These are phyloP conservation scores for Drosophila burlai DNA, from an alignment of 1,140 invertebrate species.

Conservation along the genomic window DNA sequence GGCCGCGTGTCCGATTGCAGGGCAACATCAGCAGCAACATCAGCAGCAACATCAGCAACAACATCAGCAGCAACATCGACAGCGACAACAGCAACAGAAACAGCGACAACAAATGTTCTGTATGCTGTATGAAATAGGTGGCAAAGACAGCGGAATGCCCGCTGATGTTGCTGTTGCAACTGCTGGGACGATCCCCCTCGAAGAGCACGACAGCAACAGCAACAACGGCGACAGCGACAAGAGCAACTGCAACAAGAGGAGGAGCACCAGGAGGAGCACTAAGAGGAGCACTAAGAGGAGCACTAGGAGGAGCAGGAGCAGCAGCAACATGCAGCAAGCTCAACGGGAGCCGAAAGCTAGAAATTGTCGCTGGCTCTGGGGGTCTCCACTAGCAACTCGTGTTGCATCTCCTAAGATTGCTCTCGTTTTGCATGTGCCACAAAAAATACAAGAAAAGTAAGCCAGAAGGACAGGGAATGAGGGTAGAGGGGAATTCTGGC, in stretches of 20 bases:
- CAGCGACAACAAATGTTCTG: slow-evolving; percentile 66
- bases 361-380: slow-evolving; percentile 24
- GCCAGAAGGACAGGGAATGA: neutral
- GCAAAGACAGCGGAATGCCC: slow-evolving; percentile 74
- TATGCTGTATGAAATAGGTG: slow-evolving; percentile 74
- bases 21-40: slow-evolving; percentile 36
- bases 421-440: slow-evolving; percentile 22
- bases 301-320: neutral
- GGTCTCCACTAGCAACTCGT: slow-evolving; percentile 21
- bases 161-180: slow-evolving; percentile 42
- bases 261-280: neutral
- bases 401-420: slow-evolving; percentile 23
- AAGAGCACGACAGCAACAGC: slow-evolving; percentile 39
- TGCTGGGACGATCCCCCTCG: slow-evolving; percentile 10
- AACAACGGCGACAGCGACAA: slow-evolving; percentile 37
- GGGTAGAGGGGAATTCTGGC: neutral
- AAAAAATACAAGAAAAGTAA: neutral
- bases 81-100: slow-evolving; percentile 45
- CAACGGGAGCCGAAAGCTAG: slow-evolving; percentile 39
- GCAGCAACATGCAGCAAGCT: slow-evolving; percentile 30
- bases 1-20: slow-evolving; percentile 63
- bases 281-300: neutral
- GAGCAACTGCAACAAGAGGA: slow-evolving; percentile 44
- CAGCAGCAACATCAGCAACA: slow-evolving; percentile 12
- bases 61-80: slow-evolving; percentile 31